A percentile compares a stretch with the other conserved stretches of the same genome.
phyloP scores from a whole-genome alignment of 2,888 invertebrate species.

The Tinea semifulvella region DNA sequence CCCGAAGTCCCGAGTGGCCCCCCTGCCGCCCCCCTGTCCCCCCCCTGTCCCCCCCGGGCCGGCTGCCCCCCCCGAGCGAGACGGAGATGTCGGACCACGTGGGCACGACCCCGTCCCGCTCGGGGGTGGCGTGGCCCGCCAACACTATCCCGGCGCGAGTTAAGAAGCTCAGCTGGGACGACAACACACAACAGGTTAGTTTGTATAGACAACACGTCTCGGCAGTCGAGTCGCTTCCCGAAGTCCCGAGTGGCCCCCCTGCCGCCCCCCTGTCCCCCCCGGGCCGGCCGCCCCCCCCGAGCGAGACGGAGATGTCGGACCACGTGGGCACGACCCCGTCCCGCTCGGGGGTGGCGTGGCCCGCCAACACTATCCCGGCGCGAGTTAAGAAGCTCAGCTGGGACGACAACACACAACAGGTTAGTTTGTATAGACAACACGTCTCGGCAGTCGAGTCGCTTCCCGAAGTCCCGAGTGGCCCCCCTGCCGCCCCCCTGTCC shows the following conservation, averaged over 20 bases:
- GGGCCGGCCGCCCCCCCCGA: slow-evolving; percentile 32
- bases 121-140: slow-evolving; percentile 71
- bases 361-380: slow-evolving; percentile 72
- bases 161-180: slow-evolving; percentile 83
- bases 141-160: slow-evolving; percentile 75
- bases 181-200: too few relatives aligned
- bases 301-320: slow-evolving; percentile 46
- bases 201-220: too few relatives aligned
- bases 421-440: too few relatives aligned
- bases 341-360: slow-evolving; percentile 69
- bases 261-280: slow-evolving; percentile 35
- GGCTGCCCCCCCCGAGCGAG: slow-evolving; percentile 36
- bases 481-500: slow-evolving; percentile 18
- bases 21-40: slow-evolving; percentile 22
- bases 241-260: slow-evolving; percentile 40
- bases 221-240: slow-evolving; percentile 32
- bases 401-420: too few relatives aligned
- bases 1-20: background rate
- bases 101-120: slow-evolving; percentile 36
- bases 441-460: too few relatives aligned
- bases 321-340: slow-evolving; percentile 37
- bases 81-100: slow-evolving; percentile 45
- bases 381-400: slow-evolving; percentile 82
- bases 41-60: slow-evolving; percentile 40
- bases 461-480: too few relatives aligned